Base-by-base conservation (phyloP, 92 coral and sea anemone genomes). In the Palythoa grandis region DNA sequence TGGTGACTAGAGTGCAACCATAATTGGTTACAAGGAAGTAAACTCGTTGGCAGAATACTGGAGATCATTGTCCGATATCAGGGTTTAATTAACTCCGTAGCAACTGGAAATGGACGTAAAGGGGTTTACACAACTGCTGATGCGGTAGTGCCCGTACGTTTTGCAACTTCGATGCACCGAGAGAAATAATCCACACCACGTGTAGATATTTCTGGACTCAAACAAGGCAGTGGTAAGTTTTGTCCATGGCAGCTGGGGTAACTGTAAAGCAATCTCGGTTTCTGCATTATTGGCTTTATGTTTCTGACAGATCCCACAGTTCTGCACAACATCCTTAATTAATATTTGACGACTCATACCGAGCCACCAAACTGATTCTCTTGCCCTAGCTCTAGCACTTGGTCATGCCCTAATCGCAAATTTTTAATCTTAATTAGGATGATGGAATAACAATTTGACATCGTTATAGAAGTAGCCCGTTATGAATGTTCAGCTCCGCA, bases 321-420 rank as follows among this genome's bases (percentile, higher is more conserved):
- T 66, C 77, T 73, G 75, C 19, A 47, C 87, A 20, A 65, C 48
- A 10, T 83, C 87, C 24, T 83, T 68, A 16, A 70, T 66, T 73
- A n/a, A n/a, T n/a, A n/a, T n/a, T n/a, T 83, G 65, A 48, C 52
- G 48, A 69, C 68, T 83, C 50, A 83, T 54, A 52, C 87, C 87
- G 3, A 69, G 87, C 87, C 86, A 82, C 86, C 77, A 82, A 4
- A 68, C 77, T 15, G 87, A 83, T 15, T 71, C 66, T 39, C 77
- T 63, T 11, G 87, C 87, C 52, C 87, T 83, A 52, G 65, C 87
- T 70, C 70, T 83, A n/a, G 67, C 77, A 52, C 77, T 73, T 54
- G 39, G 78, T 83, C 14, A 83, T 83, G 15, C 87, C 76, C 63
- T 25, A 25, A 82, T 38, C 77, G 2, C 67, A 61, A 25, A 82